Conservation (phyloP, 2,797 vertebrate genomes). For the Danio aesculapii region DNA sequence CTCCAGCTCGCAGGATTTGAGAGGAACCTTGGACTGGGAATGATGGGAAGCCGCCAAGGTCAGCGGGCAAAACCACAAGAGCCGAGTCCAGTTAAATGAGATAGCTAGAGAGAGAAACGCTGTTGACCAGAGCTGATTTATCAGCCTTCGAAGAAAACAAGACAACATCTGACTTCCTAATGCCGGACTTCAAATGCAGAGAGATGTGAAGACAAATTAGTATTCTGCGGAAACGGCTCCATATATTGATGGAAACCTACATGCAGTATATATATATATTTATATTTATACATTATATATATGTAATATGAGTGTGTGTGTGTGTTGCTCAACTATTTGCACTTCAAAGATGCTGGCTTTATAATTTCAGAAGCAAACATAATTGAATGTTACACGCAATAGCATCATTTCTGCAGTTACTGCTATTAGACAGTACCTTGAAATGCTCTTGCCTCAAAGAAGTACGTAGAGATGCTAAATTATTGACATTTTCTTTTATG, state of each 20-base stretch:
- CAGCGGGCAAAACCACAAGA: constrained; percentile 65
- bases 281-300: no score
- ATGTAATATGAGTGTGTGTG: background rate
- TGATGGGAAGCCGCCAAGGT: constrained; percentile 81
- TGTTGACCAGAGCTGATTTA: constrained; percentile 73
- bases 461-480: background rate
- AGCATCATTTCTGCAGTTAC: constrained; percentile 22
- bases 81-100: constrained; percentile 46
- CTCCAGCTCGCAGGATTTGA: constrained; percentile 76
- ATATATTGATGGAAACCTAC: constrained; percentile 53
- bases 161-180: constrained; percentile 82
- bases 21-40: constrained; percentile 79
- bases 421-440: background rate
- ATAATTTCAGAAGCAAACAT: constrained; percentile 17
- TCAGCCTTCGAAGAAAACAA: constrained; percentile 73
- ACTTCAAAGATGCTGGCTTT: constrained; percentile 40
- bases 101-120: constrained; percentile 40
- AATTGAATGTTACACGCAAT: constrained; percentile 23
- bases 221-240: constrained; percentile 48
- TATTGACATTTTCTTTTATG: background rate
- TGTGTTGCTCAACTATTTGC: constrained; percentile 42
- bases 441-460: constrained; percentile 25
- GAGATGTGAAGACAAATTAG: constrained; percentile 51
- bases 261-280: constrained; percentile 45
- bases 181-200: constrained; percentile 74